Evolutionary conservation across 2,888 invertebrate species (phyloP), one percentile per base, ranked within the genome.

Genomic region (Leptopilina drosophilae): DNA sequence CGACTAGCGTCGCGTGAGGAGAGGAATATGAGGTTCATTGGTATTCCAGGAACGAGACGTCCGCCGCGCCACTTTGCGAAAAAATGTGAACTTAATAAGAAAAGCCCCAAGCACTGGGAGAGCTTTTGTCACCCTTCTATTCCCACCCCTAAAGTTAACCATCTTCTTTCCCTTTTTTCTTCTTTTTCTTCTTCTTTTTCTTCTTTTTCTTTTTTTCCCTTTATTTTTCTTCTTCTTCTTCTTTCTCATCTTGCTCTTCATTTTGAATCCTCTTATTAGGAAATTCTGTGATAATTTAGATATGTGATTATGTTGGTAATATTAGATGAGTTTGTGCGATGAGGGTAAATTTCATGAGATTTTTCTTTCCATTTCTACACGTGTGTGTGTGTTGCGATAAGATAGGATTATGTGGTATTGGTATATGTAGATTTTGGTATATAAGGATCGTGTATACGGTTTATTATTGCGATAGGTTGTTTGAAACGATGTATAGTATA

Each of bases 51-150:
- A 84, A 83, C 87, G 88, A 82, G 80, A 77, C 80, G 81, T 84
- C 85, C 87, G 87, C 85, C 88, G 87, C 87, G 85, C 86, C 89
- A 88, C 90, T 89, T 91, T 89, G 87, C 88, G 89, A 90, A 90
- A 91, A 91, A 91, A 91, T 91, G 90, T 88, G 87, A 90, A 90
- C 90, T 91, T 91, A 91, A 91, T 91, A 91, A 91, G 90, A 89
- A 90, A 91, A 91, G 90, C 90, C 90, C 89, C 85, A 86, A 87
- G 87, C 85, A 89, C 88, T 83, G 82, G 84, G 87, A 89, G 87
- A 89, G 89, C 90, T 90, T 90, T 90, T 87, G 87, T 87, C 87
- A 84, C 84, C 83, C 79, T 64, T 78, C 81, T 64, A 73, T 79
- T 82, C 65, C 81, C 26, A 33, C 73, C 73, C 73, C 40, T 42